Evolutionary conservation across 2,113 vertebrate species (phyloP), one percentile per base, ranked within the genome.

Genomic region (Scomber japonicus): DNA sequence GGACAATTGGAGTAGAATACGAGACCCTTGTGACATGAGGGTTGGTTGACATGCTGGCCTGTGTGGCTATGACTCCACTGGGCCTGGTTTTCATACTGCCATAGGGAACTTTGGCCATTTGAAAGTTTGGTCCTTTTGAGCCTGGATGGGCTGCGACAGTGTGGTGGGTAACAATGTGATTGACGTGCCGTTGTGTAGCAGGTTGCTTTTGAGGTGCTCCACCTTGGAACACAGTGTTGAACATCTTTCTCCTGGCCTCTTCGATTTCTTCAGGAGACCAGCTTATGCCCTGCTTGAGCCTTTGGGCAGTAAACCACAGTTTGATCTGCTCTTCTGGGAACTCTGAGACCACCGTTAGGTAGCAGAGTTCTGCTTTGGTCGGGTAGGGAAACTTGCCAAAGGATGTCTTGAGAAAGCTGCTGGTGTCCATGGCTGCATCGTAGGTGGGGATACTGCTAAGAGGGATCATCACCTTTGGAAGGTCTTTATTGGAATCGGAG

Each of bases 301-400:
- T 95, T 84, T 99, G 98, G 21, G 98, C 98, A 0, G 98, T 99
- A 88, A 99, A 99, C 98, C 98, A 99, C 89, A 99, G 98, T 93
- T 99, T 99, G 84, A 99, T 97, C 91, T 99, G 97, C 72, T 99
- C 97, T 81, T 99, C 98, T 0, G 98, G 97, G 69, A 98, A 99
- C 89, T 99, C 98, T 3, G 98, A 99, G 87, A 99, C 98, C 71
- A 99, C 98, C 0, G 98, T 99, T 83, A 99, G 88, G 79, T 99
- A 99, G 95, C 97, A 99, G 88, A 99, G 97, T 81, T 99, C 98
- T 0, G 98, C 98, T 94, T 99, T 99, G 86, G 97, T 98, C 7
- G 98, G 98, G 88, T 99, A 99, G 66, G 98, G 97, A 69, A 99
- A 99, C 93, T 99, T 99, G 87, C 96, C 96, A 94, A 99, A 99